Percentiles rank a stretch among this genome's conserved stretches.
Evolutionary conservation across 2,113 vertebrate species (phyloP).

Genomic region (Eptesicus fuscus): DNA sequence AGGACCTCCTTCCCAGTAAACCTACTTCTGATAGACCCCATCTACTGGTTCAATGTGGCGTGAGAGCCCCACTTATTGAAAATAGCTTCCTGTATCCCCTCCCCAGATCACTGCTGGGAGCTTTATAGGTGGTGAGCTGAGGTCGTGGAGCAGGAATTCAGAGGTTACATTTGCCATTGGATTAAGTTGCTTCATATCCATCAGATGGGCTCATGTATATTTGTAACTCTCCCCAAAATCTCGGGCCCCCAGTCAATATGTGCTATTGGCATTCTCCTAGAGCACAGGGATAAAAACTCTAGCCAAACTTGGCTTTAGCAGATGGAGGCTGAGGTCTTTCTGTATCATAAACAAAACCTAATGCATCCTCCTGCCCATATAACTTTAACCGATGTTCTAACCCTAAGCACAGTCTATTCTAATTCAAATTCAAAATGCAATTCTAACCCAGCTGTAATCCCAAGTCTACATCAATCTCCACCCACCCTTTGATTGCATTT

Average conservation of each 20-base stretch:
- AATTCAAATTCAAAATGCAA: not conserved
- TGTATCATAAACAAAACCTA: not conserved
- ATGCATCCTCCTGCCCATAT: not conserved
- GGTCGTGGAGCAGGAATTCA: not conserved
- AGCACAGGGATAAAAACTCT: not conserved
- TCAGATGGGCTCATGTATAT: not conserved
- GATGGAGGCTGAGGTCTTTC: not conserved
- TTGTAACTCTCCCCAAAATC: not conserved
- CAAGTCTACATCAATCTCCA: not conserved
- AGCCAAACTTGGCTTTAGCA: not conserved
- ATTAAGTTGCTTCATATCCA: not conserved
- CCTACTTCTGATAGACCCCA: not conserved
- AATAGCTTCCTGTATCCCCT: not conserved
- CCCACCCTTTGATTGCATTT: not conserved
- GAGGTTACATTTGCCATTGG: not conserved
- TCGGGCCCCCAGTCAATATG: not conserved
- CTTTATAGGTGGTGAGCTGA: not conserved
- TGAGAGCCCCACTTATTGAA: not conserved
- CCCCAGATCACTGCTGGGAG: not conserved
- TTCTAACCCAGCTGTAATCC: not conserved
- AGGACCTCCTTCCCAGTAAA: not conserved
- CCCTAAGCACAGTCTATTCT: not conserved
- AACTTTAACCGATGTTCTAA: not conserved
- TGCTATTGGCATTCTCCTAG: not conserved
- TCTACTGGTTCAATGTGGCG: not conserved